These are phyloP conservation scores for Datnioides undecimradiatus DNA, from an alignment of 2,113 vertebrate species.

Conservation along the genomic window DNA sequence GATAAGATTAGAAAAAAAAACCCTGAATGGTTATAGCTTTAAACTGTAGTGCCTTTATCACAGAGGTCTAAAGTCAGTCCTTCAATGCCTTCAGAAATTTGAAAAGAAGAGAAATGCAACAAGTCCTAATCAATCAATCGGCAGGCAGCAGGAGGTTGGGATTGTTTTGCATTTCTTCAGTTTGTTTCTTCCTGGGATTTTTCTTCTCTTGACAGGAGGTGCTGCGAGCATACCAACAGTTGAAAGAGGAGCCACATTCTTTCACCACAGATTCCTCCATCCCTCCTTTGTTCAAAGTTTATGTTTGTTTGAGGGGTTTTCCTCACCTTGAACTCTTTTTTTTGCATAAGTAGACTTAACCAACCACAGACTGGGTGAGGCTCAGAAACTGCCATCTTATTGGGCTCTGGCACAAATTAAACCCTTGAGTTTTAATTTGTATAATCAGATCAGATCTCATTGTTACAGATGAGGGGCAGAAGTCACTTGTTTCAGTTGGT, in stretches of 20 bases:
- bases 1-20: neutral
- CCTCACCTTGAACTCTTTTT: slow-evolving; percentile 69
- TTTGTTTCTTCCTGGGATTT: slow-evolving; percentile 80
- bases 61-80: slow-evolving; percentile 8
- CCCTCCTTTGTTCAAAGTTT: slow-evolving; percentile 76
- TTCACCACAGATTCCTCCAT: slow-evolving; percentile 73
- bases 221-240: slow-evolving; percentile 70
- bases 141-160: slow-evolving; percentile 69
- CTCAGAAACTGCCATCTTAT: neutral
- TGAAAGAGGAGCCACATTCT: slow-evolving; percentile 82
- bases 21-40: neutral
- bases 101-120: slow-evolving; percentile 65
- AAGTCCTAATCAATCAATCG: slow-evolving; percentile 76
- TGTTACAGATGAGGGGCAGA: slow-evolving; percentile 19
- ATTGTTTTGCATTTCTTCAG: slow-evolving; percentile 78
- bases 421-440: slow-evolving; percentile 24
- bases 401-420: slow-evolving; percentile 3
- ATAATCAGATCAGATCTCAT: slow-evolving; percentile 13
- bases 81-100: slow-evolving; percentile 16
- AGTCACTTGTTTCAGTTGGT: slow-evolving; percentile 40
- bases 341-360: slow-evolving; percentile 42
- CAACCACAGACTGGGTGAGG: slow-evolving; percentile 36
- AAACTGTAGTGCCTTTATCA: neutral
- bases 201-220: slow-evolving; percentile 79
- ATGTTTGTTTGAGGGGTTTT: slow-evolving; percentile 77